Percentiles rank a stretch among this genome's conserved stretches.
phyloP scores from a whole-genome alignment of 2,113 vertebrate species.

The Ibidorhyncha struthersii region DNA sequence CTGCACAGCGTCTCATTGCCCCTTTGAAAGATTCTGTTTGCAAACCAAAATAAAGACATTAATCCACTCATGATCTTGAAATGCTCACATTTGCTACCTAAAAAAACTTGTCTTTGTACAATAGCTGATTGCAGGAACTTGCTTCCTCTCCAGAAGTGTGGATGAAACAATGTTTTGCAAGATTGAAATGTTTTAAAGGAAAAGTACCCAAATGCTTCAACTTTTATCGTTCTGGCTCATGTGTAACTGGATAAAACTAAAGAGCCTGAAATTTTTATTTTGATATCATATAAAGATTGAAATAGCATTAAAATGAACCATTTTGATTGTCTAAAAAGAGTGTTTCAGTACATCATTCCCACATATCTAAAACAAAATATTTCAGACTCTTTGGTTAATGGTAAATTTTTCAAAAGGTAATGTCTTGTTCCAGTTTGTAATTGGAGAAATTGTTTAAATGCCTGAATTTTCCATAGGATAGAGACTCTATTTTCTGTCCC shows the following conservation, averaged over 20 bases:
- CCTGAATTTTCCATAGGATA: background rate
- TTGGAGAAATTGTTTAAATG: background rate
- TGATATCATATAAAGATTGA: background rate
- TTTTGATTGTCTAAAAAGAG: background rate
- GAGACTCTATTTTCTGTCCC: background rate
- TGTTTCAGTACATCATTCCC: background rate
- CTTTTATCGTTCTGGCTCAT: background rate
- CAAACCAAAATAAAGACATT: constrained; percentile 3
- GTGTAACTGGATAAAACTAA: background rate
- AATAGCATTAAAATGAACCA: background rate
- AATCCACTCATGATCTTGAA: background rate
- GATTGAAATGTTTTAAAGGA: background rate
- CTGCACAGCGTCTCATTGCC: background rate
- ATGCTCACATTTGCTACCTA: background rate
- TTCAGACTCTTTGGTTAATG: background rate
- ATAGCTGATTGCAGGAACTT: background rate
- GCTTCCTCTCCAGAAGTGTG: background rate
- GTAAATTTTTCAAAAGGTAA: background rate
- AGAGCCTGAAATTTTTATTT: background rate
- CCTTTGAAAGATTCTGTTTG: constrained; percentile 29
- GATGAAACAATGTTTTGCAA: background rate
- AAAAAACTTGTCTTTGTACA: background rate
- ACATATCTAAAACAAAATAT: background rate
- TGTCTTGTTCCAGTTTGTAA: background rate
- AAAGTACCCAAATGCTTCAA: background rate